Evolutionary conservation across 2,888 invertebrate species (phyloP), one percentile per base, ranked within the genome.

Genomic region (Caenorhabditis sp.): DNA sequence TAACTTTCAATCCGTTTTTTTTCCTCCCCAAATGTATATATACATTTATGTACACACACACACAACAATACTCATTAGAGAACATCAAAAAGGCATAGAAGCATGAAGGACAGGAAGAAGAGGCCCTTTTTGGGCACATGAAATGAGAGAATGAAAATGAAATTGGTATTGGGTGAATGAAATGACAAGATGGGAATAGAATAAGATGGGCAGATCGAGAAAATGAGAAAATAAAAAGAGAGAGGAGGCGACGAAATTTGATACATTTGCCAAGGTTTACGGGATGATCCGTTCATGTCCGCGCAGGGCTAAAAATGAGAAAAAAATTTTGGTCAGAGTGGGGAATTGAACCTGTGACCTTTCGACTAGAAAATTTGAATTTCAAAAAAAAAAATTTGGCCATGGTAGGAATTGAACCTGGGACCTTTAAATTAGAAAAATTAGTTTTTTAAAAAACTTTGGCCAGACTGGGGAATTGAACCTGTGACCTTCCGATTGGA

Each of bases 71-170:
- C 43, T 43, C 43, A 43, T 43, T 43, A 43, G 43, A 43, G 43
- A 43, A 43, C 43, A 43, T 43, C 43, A 43, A 43, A 43, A 43
- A 43, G 43, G 43, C 43, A 43, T 43, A 43, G 43, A 43, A 43
- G 43, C 43, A 43, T 43, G 43, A 43, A 43, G 43, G 43, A 43
- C 43, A 43, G 43, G 43, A 43, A 43, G 43, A 43, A 14, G 43
- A 17, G 43, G 17, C 5, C 17, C 3, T 5, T 36, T 8, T 5
- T 36, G 12, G 5, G 5, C 36, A 14, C 12, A 5, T 43, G 14
- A 43, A 43, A 43, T 17, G 31, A 10, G n/a, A 8, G 17, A 43
- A 43, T 43, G 43, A 43, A n/a, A 17, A 43, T 17, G 17, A 43
- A 43, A 43, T 43, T 10, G 43, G 17, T 17, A 3, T 43, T 31